These are phyloP conservation scores for Sinocyclocheilus anophthalmus DNA, from an alignment of 2,113 vertebrate species.

Conservation along the genomic window DNA sequence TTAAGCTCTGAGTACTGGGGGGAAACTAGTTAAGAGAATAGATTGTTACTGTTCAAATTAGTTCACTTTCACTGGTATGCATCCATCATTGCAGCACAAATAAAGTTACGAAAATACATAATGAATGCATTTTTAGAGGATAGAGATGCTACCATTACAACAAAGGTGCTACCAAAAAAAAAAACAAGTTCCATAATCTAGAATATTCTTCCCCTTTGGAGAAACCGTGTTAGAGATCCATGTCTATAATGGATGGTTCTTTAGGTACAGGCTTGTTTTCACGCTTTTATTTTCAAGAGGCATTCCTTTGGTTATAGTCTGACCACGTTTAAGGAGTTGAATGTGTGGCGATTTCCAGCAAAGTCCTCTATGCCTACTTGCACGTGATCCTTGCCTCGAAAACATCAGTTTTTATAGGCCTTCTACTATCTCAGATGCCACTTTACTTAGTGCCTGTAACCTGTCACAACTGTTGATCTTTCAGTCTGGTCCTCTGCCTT, in stretches of 20 bases:
- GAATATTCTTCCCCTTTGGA: constrained; percentile 64
- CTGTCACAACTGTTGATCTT: constrained; percentile 71
- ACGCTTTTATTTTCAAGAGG: constrained; percentile 46
- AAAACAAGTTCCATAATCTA: constrained; percentile 56
- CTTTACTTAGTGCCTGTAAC: constrained; percentile 71
- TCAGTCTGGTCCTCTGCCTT: constrained; percentile 62
- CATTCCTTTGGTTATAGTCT: constrained; percentile 51
- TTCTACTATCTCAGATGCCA: constrained; percentile 60
- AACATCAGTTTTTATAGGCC: constrained; percentile 63
- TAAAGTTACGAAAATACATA: constrained; percentile 61
- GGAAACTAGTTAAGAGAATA: constrained; percentile 60
- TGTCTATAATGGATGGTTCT: constrained; percentile 56
- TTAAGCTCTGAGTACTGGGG: constrained; percentile 65
- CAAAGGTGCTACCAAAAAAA: constrained; percentile 66
- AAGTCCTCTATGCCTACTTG: constrained; percentile 42
- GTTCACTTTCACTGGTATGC: constrained; percentile 64
- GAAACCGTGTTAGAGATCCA: constrained; percentile 57
- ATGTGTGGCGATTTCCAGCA: not conserved
- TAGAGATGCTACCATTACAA: constrained; percentile 68
- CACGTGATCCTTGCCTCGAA: constrained; percentile 44
- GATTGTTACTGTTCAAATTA: constrained; percentile 65
- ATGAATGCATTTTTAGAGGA: constrained; percentile 62
- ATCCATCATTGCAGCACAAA: constrained; percentile 65
- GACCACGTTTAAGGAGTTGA: constrained; percentile 41
- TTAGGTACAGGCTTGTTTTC: constrained; percentile 53